These are phyloP conservation scores for Palythoa grandiflora DNA, from an alignment of 92 coral and sea anemone genomes.

Conservation along the genomic window DNA sequence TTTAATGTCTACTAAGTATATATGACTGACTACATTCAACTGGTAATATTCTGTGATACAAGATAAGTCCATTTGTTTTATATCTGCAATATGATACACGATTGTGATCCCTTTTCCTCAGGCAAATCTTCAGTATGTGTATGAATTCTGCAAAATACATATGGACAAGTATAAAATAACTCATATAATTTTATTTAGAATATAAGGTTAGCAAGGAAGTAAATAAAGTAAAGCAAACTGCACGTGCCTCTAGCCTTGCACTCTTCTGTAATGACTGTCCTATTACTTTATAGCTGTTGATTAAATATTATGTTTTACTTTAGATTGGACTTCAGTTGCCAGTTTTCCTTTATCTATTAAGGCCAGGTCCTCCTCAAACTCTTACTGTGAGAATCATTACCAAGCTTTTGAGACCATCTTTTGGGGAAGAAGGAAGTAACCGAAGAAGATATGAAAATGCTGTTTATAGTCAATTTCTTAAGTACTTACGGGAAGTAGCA, in stretches of 20 bases:
- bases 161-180: not conserved
- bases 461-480: constrained; percentile 48
- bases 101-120: not conserved
- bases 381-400: constrained; percentile 32
- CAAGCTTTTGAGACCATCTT: constrained; percentile 42
- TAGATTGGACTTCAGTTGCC: constrained; percentile 30
- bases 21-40: not conserved
- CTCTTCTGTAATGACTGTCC: constrained; percentile 4
- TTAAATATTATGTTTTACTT: not conserved
- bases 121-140: not conserved
- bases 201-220: not conserved
- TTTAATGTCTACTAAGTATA: not conserved
- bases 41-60: not conserved
- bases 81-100: constrained; percentile 1
- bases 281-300: not conserved
- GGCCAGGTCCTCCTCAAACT: constrained; percentile 21
- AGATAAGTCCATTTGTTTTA: constrained; percentile 5
- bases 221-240: not conserved
- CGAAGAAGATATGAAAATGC: constrained; percentile 52
- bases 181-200: not conserved
- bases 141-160: not conserved
- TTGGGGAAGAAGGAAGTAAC: constrained; percentile 61
- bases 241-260: not conserved
- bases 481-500: constrained; percentile 61
- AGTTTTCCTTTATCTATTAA: constrained; percentile 23